These are phyloP conservation scores for Cebus imitator DNA, from an alignment of 2,113 vertebrate genomes.

Conservation along the genomic window DNA sequence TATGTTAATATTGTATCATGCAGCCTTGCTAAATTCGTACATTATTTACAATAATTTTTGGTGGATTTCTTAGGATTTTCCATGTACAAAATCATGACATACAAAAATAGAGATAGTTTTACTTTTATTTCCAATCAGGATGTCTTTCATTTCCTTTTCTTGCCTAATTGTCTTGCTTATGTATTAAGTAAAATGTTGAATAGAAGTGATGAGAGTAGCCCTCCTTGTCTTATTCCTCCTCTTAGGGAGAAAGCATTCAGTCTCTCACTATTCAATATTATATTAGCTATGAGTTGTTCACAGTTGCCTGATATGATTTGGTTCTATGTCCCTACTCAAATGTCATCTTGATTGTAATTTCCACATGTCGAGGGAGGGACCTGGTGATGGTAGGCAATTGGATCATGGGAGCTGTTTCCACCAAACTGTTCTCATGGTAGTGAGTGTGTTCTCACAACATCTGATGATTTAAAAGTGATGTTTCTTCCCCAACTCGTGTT, in stretches of 20 bases:
- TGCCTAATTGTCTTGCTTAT: neutral
- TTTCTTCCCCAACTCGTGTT: no score
- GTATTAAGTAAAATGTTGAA: neutral
- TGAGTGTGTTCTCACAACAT: no score
- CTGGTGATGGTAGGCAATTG: no score
- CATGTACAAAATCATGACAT: neutral
- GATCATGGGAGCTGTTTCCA: no score
- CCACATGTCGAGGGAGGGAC: no score
- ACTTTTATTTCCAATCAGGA: neutral
- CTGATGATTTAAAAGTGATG: no score
- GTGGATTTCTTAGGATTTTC: neutral
- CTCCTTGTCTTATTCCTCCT: neutral
- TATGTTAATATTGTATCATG: neutral
- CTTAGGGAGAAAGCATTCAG: neutral
- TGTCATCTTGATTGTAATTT: no score
- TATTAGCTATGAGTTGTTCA: neutral
- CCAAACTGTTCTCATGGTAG: no score
- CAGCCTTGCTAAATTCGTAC: neutral
- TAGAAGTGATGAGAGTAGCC: neutral
- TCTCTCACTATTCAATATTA: neutral
- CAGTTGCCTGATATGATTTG: neutral
- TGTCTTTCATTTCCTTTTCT: neutral
- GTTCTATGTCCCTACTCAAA: no score
- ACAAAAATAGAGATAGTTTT: neutral
- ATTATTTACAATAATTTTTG: neutral